phyloP scores from a whole-genome alignment of 2,797 vertebrate genomes.

The Passerculus sandwichensis region DNA sequence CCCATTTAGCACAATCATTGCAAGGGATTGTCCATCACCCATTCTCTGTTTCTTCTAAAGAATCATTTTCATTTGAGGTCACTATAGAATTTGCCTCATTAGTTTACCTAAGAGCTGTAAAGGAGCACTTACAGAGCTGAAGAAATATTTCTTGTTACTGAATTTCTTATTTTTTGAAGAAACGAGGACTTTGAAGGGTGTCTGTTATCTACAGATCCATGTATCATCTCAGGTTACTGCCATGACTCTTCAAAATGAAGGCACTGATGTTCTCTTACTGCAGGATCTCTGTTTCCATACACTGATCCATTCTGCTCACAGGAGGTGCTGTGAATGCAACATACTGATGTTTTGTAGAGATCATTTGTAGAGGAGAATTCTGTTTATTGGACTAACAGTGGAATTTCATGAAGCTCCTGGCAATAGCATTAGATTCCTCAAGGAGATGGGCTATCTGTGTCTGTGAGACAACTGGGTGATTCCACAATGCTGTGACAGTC shows the following conservation, averaged over 20 bases:
- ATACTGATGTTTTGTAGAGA: background rate
- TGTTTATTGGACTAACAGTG: background rate
- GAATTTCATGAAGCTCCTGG: background rate
- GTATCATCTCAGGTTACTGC: background rate
- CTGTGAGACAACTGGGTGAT: background rate
- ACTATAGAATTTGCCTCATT: background rate
- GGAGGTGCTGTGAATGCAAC: background rate
- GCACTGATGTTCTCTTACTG: background rate
- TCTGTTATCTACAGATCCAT: background rate
- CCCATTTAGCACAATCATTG: background rate
- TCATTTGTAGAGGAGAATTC: background rate
- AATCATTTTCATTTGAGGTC: background rate
- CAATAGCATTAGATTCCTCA: background rate
- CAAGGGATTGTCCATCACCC: background rate
- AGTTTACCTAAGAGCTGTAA: background rate
- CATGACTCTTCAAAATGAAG: background rate
- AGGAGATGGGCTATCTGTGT: background rate
- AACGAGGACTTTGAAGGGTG: background rate
- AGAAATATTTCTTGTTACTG: background rate
- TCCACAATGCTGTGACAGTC: background rate
- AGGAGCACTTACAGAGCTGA: background rate
- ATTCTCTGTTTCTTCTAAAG: background rate
- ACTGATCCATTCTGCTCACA: background rate
- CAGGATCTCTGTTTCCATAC: background rate
- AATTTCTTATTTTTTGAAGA: background rate